Conservation (phyloP, 2,888 invertebrate genomes). For the Zhuqinia jingwanae region DNA sequence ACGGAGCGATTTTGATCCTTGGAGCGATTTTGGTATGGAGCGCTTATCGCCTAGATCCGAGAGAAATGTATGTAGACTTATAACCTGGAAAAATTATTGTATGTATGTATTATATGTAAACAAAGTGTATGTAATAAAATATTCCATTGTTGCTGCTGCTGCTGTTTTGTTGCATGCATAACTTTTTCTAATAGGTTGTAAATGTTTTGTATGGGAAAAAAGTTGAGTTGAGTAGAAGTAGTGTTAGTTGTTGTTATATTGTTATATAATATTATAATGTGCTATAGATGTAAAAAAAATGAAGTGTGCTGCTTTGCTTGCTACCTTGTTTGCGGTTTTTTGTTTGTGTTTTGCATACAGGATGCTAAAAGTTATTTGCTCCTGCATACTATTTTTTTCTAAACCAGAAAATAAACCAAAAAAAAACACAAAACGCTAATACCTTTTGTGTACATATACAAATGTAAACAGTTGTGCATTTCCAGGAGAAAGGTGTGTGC, state of each 20-base stretch:
- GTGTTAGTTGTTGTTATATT: too few relatives aligned
- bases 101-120: not conserved
- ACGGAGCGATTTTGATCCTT: too few relatives aligned
- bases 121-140: slow-evolving; percentile 15
- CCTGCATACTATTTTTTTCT: not conserved
- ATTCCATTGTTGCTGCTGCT: slow-evolving; percentile 25
- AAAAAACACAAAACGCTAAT: not conserved
- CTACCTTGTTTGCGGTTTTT: not conserved
- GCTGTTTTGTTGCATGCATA: not conserved
- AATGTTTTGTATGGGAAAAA: slow-evolving; percentile 27
- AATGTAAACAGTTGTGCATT: slow-evolving; percentile 29
- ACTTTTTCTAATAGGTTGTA: slow-evolving; percentile 19
- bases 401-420: too few relatives aligned
- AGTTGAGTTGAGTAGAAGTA: slow-evolving; percentile 15
- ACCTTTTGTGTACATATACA: slow-evolving; percentile 17
- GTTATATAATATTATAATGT: too few relatives aligned
- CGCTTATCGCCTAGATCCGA: too few relatives aligned
- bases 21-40: too few relatives aligned
- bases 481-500: not conserved
- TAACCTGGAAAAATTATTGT: too few relatives aligned
- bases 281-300: not conserved
- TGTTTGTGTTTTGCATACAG: slow-evolving; percentile 26
- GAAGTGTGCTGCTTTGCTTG: slow-evolving; percentile 6
- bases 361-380: slow-evolving; percentile 23
- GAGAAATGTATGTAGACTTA: too few relatives aligned